A percentile compares a stretch with the other conserved stretches of the same genome.
These are phyloP conservation scores for Leptestheria dahalacensis DNA, from an alignment of 1,140 invertebrate species.

Conservation along the genomic window DNA sequence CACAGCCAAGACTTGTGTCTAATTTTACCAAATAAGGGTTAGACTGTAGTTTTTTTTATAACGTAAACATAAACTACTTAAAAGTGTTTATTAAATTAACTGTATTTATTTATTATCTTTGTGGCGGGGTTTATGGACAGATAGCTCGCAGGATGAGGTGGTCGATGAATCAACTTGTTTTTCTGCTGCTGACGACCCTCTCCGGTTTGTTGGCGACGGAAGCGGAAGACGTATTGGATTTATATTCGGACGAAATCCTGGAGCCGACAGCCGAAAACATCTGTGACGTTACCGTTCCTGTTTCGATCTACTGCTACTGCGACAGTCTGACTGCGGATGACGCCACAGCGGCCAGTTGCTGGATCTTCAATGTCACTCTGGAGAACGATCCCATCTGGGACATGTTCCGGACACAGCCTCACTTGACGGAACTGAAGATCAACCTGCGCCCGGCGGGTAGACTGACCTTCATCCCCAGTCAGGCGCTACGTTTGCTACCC, in stretches of 20 bases:
- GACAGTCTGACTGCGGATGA: constrained; percentile 24
- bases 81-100: too few relatives aligned
- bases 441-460: constrained; percentile 45
- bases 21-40: too few relatives aligned
- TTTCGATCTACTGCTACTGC: constrained; percentile 33
- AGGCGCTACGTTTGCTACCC: constrained; percentile 43
- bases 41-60: too few relatives aligned
- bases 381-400: constrained; percentile 47
- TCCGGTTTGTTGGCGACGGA: too few relatives aligned
- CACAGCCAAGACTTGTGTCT: too few relatives aligned
- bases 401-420: constrained; percentile 48
- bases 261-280: constrained; percentile 24
- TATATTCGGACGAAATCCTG: not conserved
- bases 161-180: too few relatives aligned
- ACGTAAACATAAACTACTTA: too few relatives aligned
- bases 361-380: constrained; percentile 46
- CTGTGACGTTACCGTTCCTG: constrained; percentile 27
- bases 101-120: too few relatives aligned
- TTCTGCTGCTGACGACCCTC: too few relatives aligned
- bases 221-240: not conserved
- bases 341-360: constrained; percentile 35
- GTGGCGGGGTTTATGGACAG: too few relatives aligned
- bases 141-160: too few relatives aligned
- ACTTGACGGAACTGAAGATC: constrained; percentile 47
- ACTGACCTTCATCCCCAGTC: constrained; percentile 46